Evolutionary conservation across 2,113 vertebrate genomes (phyloP).

Genomic region (Crotalus tigris): DNA sequence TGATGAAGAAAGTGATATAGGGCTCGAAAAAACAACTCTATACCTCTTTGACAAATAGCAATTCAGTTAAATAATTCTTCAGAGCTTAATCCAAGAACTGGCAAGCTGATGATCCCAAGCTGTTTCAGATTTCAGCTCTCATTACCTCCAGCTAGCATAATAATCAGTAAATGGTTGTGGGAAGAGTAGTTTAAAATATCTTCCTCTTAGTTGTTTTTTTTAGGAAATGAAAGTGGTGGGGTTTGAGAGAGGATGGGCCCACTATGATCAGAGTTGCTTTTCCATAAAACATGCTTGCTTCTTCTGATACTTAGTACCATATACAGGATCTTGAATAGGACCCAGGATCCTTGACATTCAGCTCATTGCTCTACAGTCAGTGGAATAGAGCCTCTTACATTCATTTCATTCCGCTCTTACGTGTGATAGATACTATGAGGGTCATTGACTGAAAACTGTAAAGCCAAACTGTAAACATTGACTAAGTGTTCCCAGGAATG

Average conservation of each 20-base stretch:
- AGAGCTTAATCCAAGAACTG: neutral
- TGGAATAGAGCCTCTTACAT: neutral
- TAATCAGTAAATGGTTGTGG: neutral
- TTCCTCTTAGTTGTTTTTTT: neutral
- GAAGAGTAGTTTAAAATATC: neutral
- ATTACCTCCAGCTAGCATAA: neutral
- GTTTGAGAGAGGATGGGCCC: neutral
- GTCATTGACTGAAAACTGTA: conserved; percentile 34
- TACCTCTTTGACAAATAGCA: neutral
- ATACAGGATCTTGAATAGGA: neutral
- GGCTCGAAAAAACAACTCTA: neutral
- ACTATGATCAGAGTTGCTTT: neutral
- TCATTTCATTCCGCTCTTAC: neutral
- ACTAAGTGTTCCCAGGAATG: conserved; percentile 25
- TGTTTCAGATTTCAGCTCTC: neutral
- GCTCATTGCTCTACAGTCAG: neutral
- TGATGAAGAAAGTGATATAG: neutral
- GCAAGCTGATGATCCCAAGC: neutral
- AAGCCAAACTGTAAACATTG: conserved; percentile 36
- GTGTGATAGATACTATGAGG: conserved; percentile 1
- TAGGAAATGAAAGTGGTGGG: neutral
- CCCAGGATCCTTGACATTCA: neutral
- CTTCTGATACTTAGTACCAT: neutral
- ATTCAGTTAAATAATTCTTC: neutral
- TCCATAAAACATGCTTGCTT: neutral